A percentile compares a stretch with the other conserved stretches of the same genome.
Evolutionary conservation across 2,797 vertebrate genomes (phyloP).

Genomic region (Pipistrellus pygmaeus): DNA sequence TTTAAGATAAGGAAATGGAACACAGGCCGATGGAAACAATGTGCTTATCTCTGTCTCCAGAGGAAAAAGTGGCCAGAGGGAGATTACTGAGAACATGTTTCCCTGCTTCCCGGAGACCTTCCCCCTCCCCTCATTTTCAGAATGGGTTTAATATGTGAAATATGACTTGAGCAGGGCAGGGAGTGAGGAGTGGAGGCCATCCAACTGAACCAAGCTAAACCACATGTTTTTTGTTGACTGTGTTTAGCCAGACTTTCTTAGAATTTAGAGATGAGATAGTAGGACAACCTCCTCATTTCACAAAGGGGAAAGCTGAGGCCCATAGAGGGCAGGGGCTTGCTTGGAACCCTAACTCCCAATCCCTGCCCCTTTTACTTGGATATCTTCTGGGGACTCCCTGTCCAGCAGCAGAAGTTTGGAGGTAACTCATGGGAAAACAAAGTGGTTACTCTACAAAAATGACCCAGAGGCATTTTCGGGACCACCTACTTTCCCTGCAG

Average conservation of each 20-base stretch:
- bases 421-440: background rate
- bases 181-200: background rate
- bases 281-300: background rate
- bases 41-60: conserved; percentile 72
- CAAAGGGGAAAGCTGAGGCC: background rate
- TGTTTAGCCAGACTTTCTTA: conserved; percentile 10
- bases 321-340: background rate
- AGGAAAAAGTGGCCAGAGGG: conserved; percentile 63
- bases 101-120: conserved; percentile 53
- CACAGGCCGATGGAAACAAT: conserved; percentile 77
- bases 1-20: conserved; percentile 82
- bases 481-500: background rate
- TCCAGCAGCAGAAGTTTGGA: background rate
- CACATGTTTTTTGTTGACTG: conserved; percentile 38
- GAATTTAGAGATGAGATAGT: background rate
- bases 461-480: background rate
- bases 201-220: conserved; percentile 20
- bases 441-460: background rate
- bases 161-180: conserved; percentile 51
- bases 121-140: conserved; percentile 22
- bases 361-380: background rate
- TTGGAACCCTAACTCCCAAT: background rate
- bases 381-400: background rate
- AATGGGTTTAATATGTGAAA: conserved; percentile 73
- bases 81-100: conserved; percentile 70